Base-by-base conservation (phyloP, 2,113 vertebrate species). In the Gymnogyps californianus region DNA sequence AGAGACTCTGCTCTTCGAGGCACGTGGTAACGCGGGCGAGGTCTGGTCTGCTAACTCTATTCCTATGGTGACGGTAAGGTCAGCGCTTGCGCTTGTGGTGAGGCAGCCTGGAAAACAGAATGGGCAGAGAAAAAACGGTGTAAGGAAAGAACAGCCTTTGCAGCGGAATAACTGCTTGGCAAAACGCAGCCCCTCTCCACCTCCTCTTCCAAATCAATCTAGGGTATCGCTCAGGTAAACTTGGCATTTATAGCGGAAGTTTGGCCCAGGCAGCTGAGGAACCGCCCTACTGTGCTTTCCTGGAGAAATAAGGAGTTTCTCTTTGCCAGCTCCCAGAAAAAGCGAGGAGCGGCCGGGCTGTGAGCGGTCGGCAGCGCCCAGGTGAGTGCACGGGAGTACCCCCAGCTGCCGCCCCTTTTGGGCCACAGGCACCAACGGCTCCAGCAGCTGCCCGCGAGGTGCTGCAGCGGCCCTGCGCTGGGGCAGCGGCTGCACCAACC, bases 51-150 rank as follows among this genome's bases (percentile, higher is more conserved):
- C 91, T 8, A 98, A 47, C 87, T 98, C 97, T 0, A 96, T 12
- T 38, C 92, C 96, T 2, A 96, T 31, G 89, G 94, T 22, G 61
- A 96, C 78, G 7, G 75, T 55, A 31, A 98, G 97, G 82, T 98
- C 98, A 5, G 98, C 97, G 61, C 98, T 99, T 2, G 93, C 92
- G 70, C 98, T 98, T 86, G 98, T 64, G 47, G 98, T 98, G 97
- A 99, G 98, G 93, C 98, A 98, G 97, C 98, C 99, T 99, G 98
- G 52, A 96, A 97, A 90, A 89, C 62, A 97, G 59, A 71, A 72
- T 2, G 8, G 86, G 96, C 17, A 78, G 34, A 42, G 83, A n/a
- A 31, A 42, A 81, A 21, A 8, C 0, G 15, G 26, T 2, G 8
- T 93, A 16, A 85, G 87, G 46, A 57, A 6, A 32, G 58, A 8